These are phyloP conservation scores for Tapirus terrestris DNA, from an alignment of 2,113 vertebrate species.

Conservation along the genomic window DNA sequence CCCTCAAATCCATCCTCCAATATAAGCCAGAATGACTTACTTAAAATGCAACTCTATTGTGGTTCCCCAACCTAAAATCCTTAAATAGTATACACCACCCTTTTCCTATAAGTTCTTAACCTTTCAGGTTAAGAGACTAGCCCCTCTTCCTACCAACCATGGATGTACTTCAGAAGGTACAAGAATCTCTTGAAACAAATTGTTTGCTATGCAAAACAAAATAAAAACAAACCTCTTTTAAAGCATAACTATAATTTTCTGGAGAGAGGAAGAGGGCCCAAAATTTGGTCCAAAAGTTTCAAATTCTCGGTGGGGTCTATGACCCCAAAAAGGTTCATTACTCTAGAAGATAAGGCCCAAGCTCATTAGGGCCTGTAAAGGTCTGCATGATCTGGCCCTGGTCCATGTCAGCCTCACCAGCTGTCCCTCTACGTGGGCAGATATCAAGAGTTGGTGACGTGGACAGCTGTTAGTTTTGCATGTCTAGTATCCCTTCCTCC, in stretches of 20 bases:
- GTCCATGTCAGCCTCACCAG: neutral
- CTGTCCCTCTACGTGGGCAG: neutral
- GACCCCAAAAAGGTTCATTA: neutral
- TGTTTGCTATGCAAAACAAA: neutral
- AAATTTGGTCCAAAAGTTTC: neutral
- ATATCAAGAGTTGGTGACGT: neutral
- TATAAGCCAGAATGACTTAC: neutral
- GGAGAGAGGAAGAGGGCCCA: neutral
- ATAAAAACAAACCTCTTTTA: neutral
- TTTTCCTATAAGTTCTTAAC: neutral
- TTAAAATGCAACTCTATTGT: neutral
- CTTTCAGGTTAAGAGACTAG: neutral
- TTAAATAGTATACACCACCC: neutral
- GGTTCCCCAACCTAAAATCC: neutral
- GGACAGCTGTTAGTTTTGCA: constrained; percentile 12
- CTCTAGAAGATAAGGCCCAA: neutral
- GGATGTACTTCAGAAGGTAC: neutral
- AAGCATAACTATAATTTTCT: neutral
- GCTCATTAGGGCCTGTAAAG: neutral
- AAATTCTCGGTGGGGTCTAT: neutral
- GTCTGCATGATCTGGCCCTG: neutral
- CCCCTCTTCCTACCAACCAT: neutral
- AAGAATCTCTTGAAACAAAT: neutral
- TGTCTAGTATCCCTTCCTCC: constrained; percentile 37
- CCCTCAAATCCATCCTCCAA: neutral